Evolutionary conservation across 23 tunicate genomes (phyloP).

Genomic region (Halocynthia roretzi): DNA sequence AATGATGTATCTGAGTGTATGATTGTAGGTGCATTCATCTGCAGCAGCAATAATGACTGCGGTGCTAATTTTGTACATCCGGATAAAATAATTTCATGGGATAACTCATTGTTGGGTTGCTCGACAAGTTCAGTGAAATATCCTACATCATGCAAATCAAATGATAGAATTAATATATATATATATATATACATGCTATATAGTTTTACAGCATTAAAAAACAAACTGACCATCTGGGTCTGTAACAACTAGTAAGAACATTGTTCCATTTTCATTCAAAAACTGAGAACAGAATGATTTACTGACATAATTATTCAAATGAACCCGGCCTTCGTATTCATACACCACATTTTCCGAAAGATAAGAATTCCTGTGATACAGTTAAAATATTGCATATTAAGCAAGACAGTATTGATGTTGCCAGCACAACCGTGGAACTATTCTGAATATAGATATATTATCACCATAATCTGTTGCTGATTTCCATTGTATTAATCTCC

Average conservation of each 20-base stretch:
- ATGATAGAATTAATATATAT: too few species aligned
- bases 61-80: too few species aligned
- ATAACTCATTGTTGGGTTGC: too few species aligned
- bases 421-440: too few species aligned
- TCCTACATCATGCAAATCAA: too few species aligned
- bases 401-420: neutral
- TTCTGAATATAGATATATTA: neutral
- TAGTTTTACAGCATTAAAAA: neutral
- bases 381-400: neutral
- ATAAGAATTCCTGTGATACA: conserved; percentile 14
- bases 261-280: conserved; percentile 6
- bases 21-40: too few species aligned
- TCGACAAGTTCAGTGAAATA: too few species aligned
- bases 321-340: conserved; percentile 7
- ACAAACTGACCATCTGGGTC: conserved; percentile 8
- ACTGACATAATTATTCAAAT: neutral
- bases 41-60: too few species aligned
- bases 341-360: conserved; percentile 7
- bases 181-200: too few species aligned
- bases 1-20: too few species aligned
- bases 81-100: too few species aligned
- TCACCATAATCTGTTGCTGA: neutral
- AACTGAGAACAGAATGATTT: conserved; percentile 13
- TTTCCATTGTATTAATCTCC: neutral
- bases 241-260: conserved; percentile 1